A percentile compares a stretch with the other conserved stretches of the same genome.
Evolutionary conservation across 2,888 invertebrate species (phyloP).

Genomic region (Drosophila prolongata): DNA sequence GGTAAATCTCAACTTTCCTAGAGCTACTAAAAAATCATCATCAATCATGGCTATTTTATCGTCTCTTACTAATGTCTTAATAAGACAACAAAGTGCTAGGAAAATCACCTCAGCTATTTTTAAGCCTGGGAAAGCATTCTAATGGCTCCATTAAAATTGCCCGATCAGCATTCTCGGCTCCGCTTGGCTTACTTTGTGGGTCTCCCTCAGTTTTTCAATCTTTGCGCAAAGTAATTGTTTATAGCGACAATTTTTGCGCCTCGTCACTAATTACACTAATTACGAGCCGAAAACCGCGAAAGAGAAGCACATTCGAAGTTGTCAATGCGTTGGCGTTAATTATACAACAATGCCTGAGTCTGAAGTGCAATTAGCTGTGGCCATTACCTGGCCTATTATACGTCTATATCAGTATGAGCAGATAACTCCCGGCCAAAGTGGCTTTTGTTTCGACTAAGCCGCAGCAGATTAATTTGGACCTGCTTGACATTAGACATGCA

Average conservation of each 20-base stretch:
- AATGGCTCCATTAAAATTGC: constrained; percentile 38
- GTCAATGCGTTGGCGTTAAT: constrained; percentile 60
- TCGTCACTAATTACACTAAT: constrained; percentile 65
- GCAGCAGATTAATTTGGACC: constrained; percentile 15
- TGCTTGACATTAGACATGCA: constrained; percentile 38
- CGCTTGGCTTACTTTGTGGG: constrained; percentile 59
- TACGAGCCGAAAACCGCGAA: constrained; percentile 36
- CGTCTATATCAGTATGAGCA: constrained; percentile 21
- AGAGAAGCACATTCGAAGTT: constrained; percentile 32
- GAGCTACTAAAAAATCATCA: not conserved
- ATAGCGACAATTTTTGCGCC: constrained; percentile 55
- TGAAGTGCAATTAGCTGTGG: constrained; percentile 48
- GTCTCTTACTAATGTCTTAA: constrained; percentile 18
- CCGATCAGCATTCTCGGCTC: constrained; percentile 49
- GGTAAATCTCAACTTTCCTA: not conserved
- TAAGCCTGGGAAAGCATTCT: constrained; percentile 32
- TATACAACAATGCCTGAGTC: constrained; percentile 49
- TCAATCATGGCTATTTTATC: constrained; percentile 14
- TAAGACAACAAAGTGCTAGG: constrained; percentile 4
- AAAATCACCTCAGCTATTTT: constrained; percentile 13
- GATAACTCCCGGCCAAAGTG: constrained; percentile 33
- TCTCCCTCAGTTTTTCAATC: constrained; percentile 43
- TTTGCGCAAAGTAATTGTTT: constrained; percentile 37
- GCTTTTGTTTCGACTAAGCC: constrained; percentile 24
- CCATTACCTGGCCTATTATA: constrained; percentile 40